Percentiles rank a stretch among this genome's conserved stretches.
Conservation (phyloP, 2,888 invertebrate genomes). For the Ochropacha duplaris region DNA sequence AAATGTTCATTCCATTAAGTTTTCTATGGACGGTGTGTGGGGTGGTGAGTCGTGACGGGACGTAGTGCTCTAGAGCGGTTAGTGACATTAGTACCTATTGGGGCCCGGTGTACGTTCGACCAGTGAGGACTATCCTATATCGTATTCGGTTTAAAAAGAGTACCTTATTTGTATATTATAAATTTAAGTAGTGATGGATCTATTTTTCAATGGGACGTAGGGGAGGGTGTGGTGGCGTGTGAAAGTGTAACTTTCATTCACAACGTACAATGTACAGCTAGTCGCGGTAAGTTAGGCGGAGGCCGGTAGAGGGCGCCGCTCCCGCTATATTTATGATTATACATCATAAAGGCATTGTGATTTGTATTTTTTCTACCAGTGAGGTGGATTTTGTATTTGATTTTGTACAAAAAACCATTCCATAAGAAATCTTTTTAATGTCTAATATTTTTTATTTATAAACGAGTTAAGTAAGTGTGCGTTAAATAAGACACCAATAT, state of each 20-base stretch:
- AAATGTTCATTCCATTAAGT: slow-evolving; percentile 82
- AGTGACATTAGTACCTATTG: slow-evolving; percentile 67
- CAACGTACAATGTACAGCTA: slow-evolving; percentile 76
- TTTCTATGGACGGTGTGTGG: slow-evolving; percentile 66
- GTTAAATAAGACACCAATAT: slow-evolving; percentile 82
- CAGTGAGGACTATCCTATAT: slow-evolving; percentile 68
- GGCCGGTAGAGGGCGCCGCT: slow-evolving; percentile 24
- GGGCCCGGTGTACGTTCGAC: slow-evolving; percentile 60
- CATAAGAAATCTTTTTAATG: slow-evolving; percentile 74
- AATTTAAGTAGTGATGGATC: slow-evolving; percentile 80
- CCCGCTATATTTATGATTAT: slow-evolving; percentile 43
- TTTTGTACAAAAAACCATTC: slow-evolving; percentile 83
- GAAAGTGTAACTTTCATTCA: slow-evolving; percentile 79
- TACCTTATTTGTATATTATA: slow-evolving; percentile 81
- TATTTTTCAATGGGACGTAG: slow-evolving; percentile 75
- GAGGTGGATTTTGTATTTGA: slow-evolving; percentile 73
- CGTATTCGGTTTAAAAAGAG: slow-evolving; percentile 75
- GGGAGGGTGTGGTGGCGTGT: slow-evolving; percentile 41
- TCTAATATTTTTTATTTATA: slow-evolving; percentile 74
- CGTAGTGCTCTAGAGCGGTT: slow-evolving; percentile 78
- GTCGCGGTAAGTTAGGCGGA: slow-evolving; percentile 57
- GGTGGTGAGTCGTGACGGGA: slow-evolving; percentile 62
- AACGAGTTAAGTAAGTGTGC: slow-evolving; percentile 71
- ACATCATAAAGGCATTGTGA: slow-evolving; percentile 66
- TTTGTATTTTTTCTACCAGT: slow-evolving; percentile 69